A percentile compares a stretch with the other conserved stretches of the same genome.
Evolutionary conservation across 2,888 invertebrate species (phyloP).

Genomic region (Eulithis prunata): DNA sequence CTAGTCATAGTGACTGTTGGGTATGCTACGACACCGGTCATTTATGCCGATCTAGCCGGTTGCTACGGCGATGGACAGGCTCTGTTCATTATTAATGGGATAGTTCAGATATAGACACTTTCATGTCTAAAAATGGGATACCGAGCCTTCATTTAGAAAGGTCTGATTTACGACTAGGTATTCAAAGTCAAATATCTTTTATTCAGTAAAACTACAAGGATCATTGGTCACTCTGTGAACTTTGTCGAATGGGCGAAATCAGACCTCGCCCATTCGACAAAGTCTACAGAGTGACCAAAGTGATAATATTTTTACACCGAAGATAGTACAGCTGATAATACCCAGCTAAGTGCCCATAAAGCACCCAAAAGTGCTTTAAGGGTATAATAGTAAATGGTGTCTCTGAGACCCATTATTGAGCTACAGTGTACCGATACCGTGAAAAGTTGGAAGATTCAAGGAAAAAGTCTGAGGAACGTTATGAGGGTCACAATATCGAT

Average conservation of each 20-base stretch:
- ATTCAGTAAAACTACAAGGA: too few species aligned
- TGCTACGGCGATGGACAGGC: constrained; percentile 1
- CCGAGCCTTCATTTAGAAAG: background rate
- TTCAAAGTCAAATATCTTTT: too few species aligned
- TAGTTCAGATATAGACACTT: constrained; percentile 27
- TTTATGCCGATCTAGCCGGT: constrained; percentile 27
- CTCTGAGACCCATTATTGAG: constrained; percentile 40
- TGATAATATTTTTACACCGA: constrained; percentile 45
- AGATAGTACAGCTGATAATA: constrained; percentile 20
- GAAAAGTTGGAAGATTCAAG: background rate
- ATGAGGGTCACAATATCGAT: constrained; percentile 18
- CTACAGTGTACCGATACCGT: background rate
- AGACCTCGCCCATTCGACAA: constrained; percentile 8
- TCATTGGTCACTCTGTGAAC: too few species aligned
- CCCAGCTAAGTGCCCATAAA: constrained; percentile 40
- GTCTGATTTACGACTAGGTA: too few species aligned
- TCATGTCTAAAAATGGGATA: constrained; percentile 17
- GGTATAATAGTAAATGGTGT: constrained; percentile 37
- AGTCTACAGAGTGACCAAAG: constrained; percentile 12
- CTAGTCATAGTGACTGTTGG: constrained; percentile 9
- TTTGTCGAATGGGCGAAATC: too few species aligned
- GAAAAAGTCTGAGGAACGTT: background rate
- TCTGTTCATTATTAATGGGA: constrained; percentile 19
- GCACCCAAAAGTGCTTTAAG: constrained; percentile 26
- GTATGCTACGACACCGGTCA: constrained; percentile 16